Base-by-base conservation (phyloP, 2,888 invertebrate genomes). In the Eristalinus sepulchralis region DNA sequence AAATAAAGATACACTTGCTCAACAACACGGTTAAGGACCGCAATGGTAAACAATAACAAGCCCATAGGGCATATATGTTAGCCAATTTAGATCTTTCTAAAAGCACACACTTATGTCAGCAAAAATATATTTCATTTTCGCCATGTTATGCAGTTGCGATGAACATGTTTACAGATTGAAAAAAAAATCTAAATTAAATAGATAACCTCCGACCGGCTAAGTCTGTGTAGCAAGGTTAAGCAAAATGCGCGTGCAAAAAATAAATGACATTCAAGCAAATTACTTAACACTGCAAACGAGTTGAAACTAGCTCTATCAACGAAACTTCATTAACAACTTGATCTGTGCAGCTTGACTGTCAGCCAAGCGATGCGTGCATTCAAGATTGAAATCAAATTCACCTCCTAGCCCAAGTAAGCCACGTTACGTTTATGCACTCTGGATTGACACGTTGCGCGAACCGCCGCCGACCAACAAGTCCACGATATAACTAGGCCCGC, bases 291-390 rank as follows among this genome's bases (percentile, higher is more conserved):
- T 64, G 20, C 34, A 36, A 24, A 9, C 60, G 17, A 60, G 22
- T 68, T 60, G 17, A 27, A 17, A 33, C 27, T 24, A 67, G 68
- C 33, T 78, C 63, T 36, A 0, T 10, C 24, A 20, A 53, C 67
- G 60, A 33, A 31, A 53, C n/a, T 31, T 11, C 34, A 17, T 6
- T 5, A 62, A 20, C 68, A 62, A 60, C 33, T 17, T 63, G 57
- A 70, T 10, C 78, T 78, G 63, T 78, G 70, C 63, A 70, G 55
- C 62, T 77, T 77, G 77, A 70, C 33, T 71, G 64, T 63, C 63
- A 70, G 36, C 22, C 24, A 47, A 22, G 36, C 57, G 36, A 36
- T 53, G 78, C 78, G 64, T 78, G 78, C 57, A 47, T 57, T 24
- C 57, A n/a, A n/a, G n/a, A n/a, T n/a, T n/a, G n/a, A n/a, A n/a